Conservation (phyloP, 2,113 vertebrate genomes). For the Raja brachyura region DNA sequence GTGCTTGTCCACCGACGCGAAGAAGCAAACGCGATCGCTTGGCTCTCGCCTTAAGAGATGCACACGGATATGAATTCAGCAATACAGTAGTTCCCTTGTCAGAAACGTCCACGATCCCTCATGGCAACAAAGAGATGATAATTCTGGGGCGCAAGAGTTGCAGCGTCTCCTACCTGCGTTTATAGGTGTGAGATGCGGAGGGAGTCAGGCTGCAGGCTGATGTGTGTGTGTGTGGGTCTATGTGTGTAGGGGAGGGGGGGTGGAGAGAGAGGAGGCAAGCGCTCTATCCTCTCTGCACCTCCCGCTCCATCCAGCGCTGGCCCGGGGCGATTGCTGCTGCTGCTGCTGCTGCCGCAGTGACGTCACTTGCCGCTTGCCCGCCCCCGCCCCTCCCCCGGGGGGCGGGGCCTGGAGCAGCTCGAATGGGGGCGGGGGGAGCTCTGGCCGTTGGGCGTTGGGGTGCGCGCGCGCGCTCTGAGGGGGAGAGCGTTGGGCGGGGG, state of each 20-base stretch:
- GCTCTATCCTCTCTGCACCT: background rate
- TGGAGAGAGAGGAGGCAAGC: background rate
- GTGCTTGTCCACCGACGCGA: background rate
- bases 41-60: too few relatives aligned
- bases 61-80: background rate
- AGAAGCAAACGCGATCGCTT: background rate
- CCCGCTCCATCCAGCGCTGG: background rate
- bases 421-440: too few relatives aligned
- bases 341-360: slow-evolving; percentile 11
- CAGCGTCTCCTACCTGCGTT: background rate
- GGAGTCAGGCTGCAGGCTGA: background rate
- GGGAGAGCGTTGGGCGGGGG: too few relatives aligned
- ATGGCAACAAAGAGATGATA: background rate
- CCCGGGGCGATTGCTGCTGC: background rate
- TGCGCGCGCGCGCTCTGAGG: too few relatives aligned
- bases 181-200: background rate
- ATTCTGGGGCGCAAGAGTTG: background rate
- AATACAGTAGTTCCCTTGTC: background rate
- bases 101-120: background rate
- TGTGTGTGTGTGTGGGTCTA: background rate
- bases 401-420: too few relatives aligned
- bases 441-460: too few relatives aligned
- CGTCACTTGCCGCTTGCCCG: background rate
- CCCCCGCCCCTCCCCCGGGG: too few relatives aligned
- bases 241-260: background rate